These are phyloP conservation scores for Brachymystax lenok DNA, from an alignment of 2,797 vertebrate species.

Conservation along the genomic window DNA sequence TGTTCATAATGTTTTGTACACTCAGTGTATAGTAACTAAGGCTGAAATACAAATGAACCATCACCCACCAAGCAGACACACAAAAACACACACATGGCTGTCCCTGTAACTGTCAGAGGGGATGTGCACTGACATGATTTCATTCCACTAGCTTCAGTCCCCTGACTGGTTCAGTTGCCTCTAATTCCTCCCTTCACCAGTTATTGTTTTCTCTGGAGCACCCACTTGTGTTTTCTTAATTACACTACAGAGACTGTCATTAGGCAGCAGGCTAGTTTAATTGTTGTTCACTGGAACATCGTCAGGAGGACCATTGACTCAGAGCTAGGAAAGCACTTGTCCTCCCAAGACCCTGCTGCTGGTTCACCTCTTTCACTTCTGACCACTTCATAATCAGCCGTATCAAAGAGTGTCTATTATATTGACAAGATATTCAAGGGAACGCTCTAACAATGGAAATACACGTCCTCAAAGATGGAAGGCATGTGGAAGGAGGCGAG, in stretches of 20 bases:
- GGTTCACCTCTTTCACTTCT: too few species aligned
- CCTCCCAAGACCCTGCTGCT: too few species aligned
- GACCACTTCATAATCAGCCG: too few species aligned
- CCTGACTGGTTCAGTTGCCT: background rate
- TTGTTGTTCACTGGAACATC: conserved; percentile 12
- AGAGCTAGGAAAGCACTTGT: too few species aligned
- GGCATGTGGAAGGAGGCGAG: too few species aligned
- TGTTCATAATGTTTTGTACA: conserved; percentile 6
- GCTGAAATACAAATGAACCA: background rate
- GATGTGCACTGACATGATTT: background rate
- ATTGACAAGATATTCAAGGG: too few species aligned
- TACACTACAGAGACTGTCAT: conserved; percentile 18
- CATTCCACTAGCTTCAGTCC: background rate
- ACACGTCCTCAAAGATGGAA: too few species aligned
- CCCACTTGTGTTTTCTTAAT: conserved; percentile 25
- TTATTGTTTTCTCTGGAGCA: background rate
- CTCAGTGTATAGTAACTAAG: background rate
- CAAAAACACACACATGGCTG: background rate
- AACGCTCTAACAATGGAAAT: too few species aligned
- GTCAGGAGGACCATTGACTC: background rate
- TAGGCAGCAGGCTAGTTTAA: conserved; percentile 10
- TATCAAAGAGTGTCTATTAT: too few species aligned
- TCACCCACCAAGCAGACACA: background rate
- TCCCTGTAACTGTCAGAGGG: background rate
- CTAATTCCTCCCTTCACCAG: conserved; percentile 15